Percentiles rank a stretch among this genome's conserved stretches.
phyloP scores from a whole-genome alignment of 2,113 vertebrate species.

The Amphilophus citrinellus region DNA sequence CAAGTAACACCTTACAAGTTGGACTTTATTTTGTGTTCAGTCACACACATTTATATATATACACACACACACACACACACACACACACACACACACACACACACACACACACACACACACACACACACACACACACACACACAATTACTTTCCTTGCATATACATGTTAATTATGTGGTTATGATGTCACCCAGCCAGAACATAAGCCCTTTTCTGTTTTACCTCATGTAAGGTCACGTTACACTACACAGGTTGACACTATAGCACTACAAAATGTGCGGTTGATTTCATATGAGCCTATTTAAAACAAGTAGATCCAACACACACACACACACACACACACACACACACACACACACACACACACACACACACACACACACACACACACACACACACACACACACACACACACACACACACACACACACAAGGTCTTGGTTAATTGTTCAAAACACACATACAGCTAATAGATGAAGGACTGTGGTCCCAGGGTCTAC shows the following conservation, averaged over 20 bases:
- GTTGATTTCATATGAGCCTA: constrained; percentile 22
- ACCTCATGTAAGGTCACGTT: constrained; percentile 37
- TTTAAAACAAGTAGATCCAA: constrained; percentile 38
- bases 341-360: constrained; percentile 14
- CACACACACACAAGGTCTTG: constrained; percentile 36
- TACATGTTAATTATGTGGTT: constrained; percentile 23
- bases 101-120: constrained; percentile 12
- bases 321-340: constrained; percentile 4
- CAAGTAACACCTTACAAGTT: neutral
- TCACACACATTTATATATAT: neutral
- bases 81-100: constrained; percentile 32
- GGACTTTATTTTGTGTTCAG: constrained; percentile 6
- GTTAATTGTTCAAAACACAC: constrained; percentile 67
- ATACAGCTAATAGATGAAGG: constrained; percentile 61
- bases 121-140: constrained; percentile 14
- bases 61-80: constrained; percentile 16
- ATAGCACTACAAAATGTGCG: constrained; percentile 7
- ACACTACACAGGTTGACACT: constrained; percentile 1
- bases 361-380: constrained; percentile 15
- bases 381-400: constrained; percentile 16
- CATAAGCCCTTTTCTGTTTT: constrained; percentile 30
- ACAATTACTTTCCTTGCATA: constrained; percentile 26
- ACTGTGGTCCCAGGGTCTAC: constrained; percentile 57
- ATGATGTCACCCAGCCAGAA: constrained; percentile 30
- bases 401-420: constrained; percentile 21